A percentile compares a stretch with the other conserved stretches of the same genome.
Conservation (phyloP, 2,888 invertebrate species). For the Nymphalis c-album region DNA sequence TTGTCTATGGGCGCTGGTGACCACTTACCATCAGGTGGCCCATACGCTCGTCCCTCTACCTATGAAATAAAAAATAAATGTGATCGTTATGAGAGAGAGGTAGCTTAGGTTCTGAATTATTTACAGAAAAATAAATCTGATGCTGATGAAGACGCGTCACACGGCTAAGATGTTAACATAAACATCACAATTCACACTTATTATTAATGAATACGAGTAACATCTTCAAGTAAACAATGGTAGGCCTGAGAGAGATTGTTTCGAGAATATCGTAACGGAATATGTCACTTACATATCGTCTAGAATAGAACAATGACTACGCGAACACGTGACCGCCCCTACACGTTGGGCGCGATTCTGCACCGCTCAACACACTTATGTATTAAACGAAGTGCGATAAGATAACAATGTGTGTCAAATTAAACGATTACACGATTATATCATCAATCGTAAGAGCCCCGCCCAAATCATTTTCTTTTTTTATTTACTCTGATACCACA, state of each 20-base stretch:
- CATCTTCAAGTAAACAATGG: not conserved
- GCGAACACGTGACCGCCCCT: not conserved
- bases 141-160: no score
- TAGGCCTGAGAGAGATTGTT: not conserved
- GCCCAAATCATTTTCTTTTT: no score
- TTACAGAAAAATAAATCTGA: no score
- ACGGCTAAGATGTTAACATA: no score
- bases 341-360: not conserved
- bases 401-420: constrained; percentile 17
- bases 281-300: constrained; percentile 9
- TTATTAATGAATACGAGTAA: not conserved
- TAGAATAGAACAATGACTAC: not conserved
- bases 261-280: constrained; percentile 9
- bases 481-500: no score
- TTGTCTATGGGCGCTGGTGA: no score
- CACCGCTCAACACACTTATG: not conserved
- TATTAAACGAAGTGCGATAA: constrained; percentile 5
- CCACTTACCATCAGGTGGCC: no score
- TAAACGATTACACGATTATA: constrained; percentile 1
- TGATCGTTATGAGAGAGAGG: no score
- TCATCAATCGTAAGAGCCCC: not conserved
- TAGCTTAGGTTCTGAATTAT: no score
- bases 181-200: not conserved
- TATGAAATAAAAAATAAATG: no score
- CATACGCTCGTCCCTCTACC: no score